Conservation (phyloP, 2,797 vertebrate species). For the Dendrocincla tyrannina region DNA sequence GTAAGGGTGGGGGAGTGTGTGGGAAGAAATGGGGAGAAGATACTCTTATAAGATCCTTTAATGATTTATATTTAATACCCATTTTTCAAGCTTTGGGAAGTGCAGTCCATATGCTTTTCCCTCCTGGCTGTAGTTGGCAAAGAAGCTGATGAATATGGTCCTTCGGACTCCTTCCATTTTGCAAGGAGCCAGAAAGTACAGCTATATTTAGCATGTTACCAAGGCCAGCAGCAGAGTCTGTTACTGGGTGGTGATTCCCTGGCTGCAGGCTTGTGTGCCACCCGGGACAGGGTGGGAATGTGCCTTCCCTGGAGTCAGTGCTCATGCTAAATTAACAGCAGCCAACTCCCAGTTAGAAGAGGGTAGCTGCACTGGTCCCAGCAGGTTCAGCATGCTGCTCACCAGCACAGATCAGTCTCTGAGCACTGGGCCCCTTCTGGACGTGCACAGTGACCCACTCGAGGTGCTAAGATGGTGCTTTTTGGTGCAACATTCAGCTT, state of each 20-base stretch:
- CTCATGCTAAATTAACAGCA: background rate
- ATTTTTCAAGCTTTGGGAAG: constrained; percentile 15
- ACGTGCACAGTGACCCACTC: rapidly evolving
- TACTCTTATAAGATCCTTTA: constrained; percentile 12
- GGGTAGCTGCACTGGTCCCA: background rate
- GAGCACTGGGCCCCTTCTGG: background rate
- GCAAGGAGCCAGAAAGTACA: background rate
- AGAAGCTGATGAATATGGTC: background rate
- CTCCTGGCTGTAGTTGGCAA: constrained; percentile 49
- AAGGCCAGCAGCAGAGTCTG: constrained; percentile 38
- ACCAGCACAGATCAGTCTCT: background rate
- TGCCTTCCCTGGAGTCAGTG: background rate
- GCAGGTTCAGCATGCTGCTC: background rate
- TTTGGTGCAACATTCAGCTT: background rate
- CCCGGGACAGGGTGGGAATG: background rate
- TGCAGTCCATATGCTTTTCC: constrained; percentile 22
- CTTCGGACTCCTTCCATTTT: constrained; percentile 30
- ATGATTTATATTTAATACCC: constrained; percentile 55
- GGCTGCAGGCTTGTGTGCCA: background rate
- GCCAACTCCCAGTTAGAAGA: background rate
- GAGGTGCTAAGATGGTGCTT: background rate
- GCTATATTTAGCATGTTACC: constrained; percentile 49
- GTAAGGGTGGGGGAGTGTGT: constrained; percentile 21
- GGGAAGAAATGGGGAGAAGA: constrained; percentile 35
- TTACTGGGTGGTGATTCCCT: constrained; percentile 45